Evolutionary conservation across 2,888 invertebrate species (phyloP).

Genomic region (Perizoma affinitatum): DNA sequence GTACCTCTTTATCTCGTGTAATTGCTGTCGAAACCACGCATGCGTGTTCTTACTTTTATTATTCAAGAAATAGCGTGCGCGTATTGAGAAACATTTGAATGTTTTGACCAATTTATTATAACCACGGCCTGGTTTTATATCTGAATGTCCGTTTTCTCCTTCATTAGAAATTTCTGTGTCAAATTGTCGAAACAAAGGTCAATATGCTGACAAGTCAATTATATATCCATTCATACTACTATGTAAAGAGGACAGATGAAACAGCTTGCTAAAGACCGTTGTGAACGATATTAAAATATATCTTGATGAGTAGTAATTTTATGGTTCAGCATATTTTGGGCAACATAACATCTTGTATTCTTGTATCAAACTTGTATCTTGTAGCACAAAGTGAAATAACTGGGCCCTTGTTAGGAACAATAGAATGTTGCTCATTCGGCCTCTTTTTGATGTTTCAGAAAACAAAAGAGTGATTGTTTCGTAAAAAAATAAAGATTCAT

Average conservation of each 20-base stretch:
- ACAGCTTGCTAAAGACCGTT: too few species aligned
- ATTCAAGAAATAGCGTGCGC: constrained; percentile 32
- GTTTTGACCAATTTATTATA: constrained; percentile 27
- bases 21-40: constrained; percentile 32
- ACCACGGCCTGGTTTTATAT: constrained; percentile 22
- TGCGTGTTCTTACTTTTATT: constrained; percentile 26
- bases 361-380: too few species aligned
- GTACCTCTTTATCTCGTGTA: constrained; percentile 7
- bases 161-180: constrained; percentile 20
- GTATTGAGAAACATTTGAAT: constrained; percentile 35
- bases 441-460: too few species aligned
- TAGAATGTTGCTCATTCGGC: too few species aligned
- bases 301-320: background rate
- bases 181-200: constrained; percentile 17
- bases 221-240: too few species aligned
- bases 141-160: constrained; percentile 22
- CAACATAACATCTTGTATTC: too few species aligned
- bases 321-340: background rate
- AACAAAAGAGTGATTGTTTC: too few species aligned
- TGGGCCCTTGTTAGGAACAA: too few species aligned
- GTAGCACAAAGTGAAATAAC: too few species aligned
- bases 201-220: too few species aligned
- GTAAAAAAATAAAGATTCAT: too few species aligned
- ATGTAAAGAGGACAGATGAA: background rate
- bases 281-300: too few species aligned